Conservation (phyloP, 2,797 vertebrate genomes). For the Gallirallus australis region DNA sequence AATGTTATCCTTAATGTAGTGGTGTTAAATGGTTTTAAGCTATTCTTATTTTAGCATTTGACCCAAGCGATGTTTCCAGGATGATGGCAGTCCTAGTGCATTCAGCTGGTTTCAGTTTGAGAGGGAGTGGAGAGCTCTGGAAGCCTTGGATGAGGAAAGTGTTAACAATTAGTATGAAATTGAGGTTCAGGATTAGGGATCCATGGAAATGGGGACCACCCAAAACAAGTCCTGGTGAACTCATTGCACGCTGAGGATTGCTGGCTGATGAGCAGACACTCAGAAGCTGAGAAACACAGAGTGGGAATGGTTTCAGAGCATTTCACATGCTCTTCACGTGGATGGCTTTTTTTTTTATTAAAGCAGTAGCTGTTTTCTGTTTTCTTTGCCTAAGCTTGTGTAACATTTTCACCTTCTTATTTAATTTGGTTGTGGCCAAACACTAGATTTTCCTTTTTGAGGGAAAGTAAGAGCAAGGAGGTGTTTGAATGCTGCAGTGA, state of each 20-base stretch:
- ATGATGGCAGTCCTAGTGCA: not conserved
- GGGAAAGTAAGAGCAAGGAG: not conserved
- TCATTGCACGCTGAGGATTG: fast-evolving
- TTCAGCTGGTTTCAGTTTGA: not conserved
- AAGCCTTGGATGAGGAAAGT: not conserved
- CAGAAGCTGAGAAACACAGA: not conserved
- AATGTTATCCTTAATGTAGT: not conserved
- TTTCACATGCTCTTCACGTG: not conserved
- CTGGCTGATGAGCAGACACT: not conserved
- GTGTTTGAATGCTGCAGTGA: not conserved
- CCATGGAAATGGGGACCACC: not conserved
- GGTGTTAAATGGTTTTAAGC: not conserved
- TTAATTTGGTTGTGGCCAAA: not conserved
- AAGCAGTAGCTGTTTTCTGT: not conserved
- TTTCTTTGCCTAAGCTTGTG: not conserved
- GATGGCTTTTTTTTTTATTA: not conserved
- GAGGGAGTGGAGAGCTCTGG: not conserved
- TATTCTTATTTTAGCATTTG: not conserved
- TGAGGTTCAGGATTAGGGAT: not conserved
- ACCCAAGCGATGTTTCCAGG: not conserved
- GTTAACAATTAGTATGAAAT: not conserved
- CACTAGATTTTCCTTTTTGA: not conserved
- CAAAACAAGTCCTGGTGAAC: not conserved
- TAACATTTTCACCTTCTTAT: not conserved
- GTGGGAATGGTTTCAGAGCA: not conserved